Percentiles rank a stretch among this genome's conserved stretches.
phyloP scores from a whole-genome alignment of 1,140 invertebrate genomes.

The Drosophila watanabei region DNA sequence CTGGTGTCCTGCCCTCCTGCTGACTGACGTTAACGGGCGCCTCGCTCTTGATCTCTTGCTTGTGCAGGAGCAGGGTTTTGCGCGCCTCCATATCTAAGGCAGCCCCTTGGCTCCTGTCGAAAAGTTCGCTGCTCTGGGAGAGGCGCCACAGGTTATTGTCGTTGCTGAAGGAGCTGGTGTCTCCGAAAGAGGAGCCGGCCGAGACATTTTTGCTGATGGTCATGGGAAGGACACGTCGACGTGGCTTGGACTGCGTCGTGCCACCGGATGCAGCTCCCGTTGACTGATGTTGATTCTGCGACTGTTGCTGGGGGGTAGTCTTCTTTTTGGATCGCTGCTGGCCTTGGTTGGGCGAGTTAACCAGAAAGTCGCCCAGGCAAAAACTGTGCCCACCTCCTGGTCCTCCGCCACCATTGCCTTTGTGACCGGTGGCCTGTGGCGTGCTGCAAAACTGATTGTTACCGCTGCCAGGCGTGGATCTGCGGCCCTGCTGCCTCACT shows the following conservation, averaged over 20 bases:
- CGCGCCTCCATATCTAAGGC: constrained; percentile 68
- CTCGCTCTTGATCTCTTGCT: constrained; percentile 68
- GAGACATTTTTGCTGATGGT: constrained; percentile 71
- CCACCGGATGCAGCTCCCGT: constrained; percentile 8
- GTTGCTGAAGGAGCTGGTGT: constrained; percentile 77
- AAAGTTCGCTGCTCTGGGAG: constrained; percentile 64
- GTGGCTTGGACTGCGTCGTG: constrained; percentile 56
- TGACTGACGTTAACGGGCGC: constrained; percentile 33
- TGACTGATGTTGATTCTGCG: constrained; percentile 1
- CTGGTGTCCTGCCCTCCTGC: constrained; percentile 17
- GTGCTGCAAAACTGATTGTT: constrained; percentile 52
- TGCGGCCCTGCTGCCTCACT: constrained; percentile 27
- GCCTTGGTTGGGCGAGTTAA: constrained; percentile 51
- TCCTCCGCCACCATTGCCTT: constrained; percentile 36
- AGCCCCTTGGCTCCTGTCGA: constrained; percentile 68
- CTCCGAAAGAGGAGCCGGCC: constrained; percentile 65
- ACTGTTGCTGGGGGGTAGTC: constrained; percentile 52
- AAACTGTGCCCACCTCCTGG: constrained; percentile 45
- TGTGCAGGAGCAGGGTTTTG: constrained; percentile 59
- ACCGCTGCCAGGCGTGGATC: constrained; percentile 33
- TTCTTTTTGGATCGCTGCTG: constrained; percentile 68
- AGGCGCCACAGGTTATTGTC: constrained; percentile 79
- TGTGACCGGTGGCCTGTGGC: constrained; percentile 46
- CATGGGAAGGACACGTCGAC: constrained; percentile 76
- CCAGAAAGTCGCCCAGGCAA: constrained; percentile 75